Evolutionary conservation across 2,888 invertebrate genomes (phyloP).

Genomic region (Agelastica alni): DNA sequence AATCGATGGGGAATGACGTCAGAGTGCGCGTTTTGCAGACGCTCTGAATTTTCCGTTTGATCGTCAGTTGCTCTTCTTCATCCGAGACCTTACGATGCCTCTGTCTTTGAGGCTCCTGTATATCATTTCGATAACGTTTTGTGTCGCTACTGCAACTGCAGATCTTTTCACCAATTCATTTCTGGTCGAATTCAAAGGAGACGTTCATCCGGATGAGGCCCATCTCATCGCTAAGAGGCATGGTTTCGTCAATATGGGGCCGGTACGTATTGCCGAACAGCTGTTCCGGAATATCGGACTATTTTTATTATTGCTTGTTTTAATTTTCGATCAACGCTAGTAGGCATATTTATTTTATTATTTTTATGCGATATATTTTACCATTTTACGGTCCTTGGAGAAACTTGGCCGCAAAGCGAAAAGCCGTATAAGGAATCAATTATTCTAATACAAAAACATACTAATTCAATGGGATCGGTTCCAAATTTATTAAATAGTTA

Average conservation of each 20-base stretch:
- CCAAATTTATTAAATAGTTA: no score
- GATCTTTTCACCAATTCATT: slow-evolving; percentile 93
- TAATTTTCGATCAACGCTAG: no score
- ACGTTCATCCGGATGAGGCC: slow-evolving; percentile 76
- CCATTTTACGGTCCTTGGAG: no score
- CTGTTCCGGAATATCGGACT: no score
- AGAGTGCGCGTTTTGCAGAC: slow-evolving; percentile 41
- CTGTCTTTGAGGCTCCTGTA: slow-evolving; percentile 47
- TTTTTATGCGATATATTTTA: no score
- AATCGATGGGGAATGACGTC: slow-evolving; percentile 49
- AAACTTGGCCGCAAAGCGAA: no score
- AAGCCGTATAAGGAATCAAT: no score
- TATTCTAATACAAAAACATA: no score
- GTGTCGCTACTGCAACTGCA: slow-evolving; percentile 40
- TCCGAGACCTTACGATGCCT: slow-evolving; percentile 50
- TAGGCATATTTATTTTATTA: no score
- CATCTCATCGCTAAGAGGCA: slow-evolving; percentile 81
- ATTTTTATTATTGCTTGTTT: no score
- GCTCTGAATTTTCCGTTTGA: slow-evolving; percentile 12
- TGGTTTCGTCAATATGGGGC: slow-evolving; percentile 92
- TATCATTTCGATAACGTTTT: slow-evolving; percentile 38
- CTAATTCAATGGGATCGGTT: no score
- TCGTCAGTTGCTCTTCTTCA: slow-evolving; percentile 35
- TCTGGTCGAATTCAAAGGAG: slow-evolving; percentile 84
- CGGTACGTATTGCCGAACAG: slow-evolving; percentile 70